Evolutionary conservation across 2,888 invertebrate species (phyloP), one percentile per base, ranked within the genome.

Genomic region (Morpho helenor): DNA sequence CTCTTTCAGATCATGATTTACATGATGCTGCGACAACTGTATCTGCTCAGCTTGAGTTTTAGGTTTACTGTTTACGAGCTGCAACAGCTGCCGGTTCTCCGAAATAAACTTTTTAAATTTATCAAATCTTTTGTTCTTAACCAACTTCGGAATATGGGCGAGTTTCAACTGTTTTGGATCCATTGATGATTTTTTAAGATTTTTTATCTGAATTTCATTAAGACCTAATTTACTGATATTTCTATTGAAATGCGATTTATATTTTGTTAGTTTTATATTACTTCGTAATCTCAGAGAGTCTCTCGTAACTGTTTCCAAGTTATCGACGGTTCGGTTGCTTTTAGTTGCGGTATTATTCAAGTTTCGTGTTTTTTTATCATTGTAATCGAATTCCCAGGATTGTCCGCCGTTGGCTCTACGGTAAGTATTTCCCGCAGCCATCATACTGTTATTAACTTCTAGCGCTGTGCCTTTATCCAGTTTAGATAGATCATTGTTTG

Each of bases 61-160:
- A 3, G 56, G 43, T 23, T 66, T 63, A 10, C 56, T 61, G 10
- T 60, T 64, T n/a, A 70, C 22, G 41, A 68, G 70, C n/a, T 63
- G 63, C 7, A 76, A 52, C 16, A 70, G 22, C 0, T 55, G 62
- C 57, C 69, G 68, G 51, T 76, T 73, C 52, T 69, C 70, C 3
- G 61, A 23, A 8, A 74, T 62, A 51, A 72, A 74, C 50, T 57
- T 62, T 41, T 70, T 65, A 5, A 73, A 63, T 52, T 67, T 69
- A 0, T 70, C 57, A 7, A 62, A 41, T 55, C 68, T 70, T 6
- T 52, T 58, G 23, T 56, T 46, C 10, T 57, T 48, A 42, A 39
- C 45, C 5, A 48, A 5, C 31, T 31, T 31, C 31, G 31, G 31
- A 31, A 31, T 3, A 3, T 3, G 3, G 31, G 31, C 31, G 3